Base-by-base conservation (phyloP, 2,797 vertebrate genomes). In the Pangasius macronema region DNA sequence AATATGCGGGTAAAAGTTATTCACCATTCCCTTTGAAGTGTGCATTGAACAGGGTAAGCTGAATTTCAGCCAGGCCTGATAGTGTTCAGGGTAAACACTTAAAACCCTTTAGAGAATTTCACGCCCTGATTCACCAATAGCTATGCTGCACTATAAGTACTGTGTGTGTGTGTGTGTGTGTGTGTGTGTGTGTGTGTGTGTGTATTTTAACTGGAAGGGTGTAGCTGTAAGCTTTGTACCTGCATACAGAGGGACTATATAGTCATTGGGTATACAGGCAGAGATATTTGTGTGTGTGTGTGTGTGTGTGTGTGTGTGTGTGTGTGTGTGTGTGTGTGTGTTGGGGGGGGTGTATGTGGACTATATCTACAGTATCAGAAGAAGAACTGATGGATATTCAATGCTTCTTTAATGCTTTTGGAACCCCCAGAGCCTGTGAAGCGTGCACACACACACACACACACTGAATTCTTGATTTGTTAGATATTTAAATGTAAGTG, bases 91-190 rank as follows among this genome's bases (percentile, higher is more conserved):
- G 97, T 98, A 99, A 99, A 99, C 97, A 97, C 97, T 98, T 98
- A 98, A 98, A 99, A 97, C 97, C 97, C 98, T 98, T 98, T 97
- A 96, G 98, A 98, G 97, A 98, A 98, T 98, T 97, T 97, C 96
- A 97, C 97, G 96, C 95, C 95, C 96, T 97, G 97, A 98, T 97
- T 97, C 91, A 96, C 95, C 94, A 95, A 96, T 97, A 97, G 97
- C 97, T 97, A 97, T 97, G 97, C 97, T 97, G 97, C 97, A 95
- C 97, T 97, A 95, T n/a, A 42, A 57, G 80, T 30, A 18, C 6
- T 30, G 13, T 73, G 53, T 42, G 51, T 72, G 83, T 81, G 33
- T 70, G 42, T 65, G 73, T 70, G 49, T 77, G 80, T 67, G 70
- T 68, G 68, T 77, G 84, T 77, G 76, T 72, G 65, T 51, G 75